These are phyloP conservation scores for Hyppa rectilinea DNA, from an alignment of 2,888 invertebrate species.

Conservation along the genomic window DNA sequence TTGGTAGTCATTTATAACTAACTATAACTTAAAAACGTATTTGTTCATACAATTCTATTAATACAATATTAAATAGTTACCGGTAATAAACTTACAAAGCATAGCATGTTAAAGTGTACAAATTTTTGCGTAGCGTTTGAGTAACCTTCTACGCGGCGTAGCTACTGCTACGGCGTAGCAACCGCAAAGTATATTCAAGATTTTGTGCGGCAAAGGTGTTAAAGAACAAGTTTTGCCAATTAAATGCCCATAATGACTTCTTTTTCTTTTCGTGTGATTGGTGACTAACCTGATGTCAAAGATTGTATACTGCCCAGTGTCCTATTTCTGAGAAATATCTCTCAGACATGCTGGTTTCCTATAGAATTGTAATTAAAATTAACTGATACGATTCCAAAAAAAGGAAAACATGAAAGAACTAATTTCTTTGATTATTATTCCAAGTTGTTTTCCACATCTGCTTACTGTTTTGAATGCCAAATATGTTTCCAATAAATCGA, in stretches of 20 bases:
- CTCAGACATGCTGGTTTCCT: no score
- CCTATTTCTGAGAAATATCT: no score
- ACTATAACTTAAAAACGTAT: no score
- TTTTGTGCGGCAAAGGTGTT: background rate
- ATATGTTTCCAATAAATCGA: conserved; percentile 36
- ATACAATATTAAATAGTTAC: background rate
- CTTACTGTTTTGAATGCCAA: conserved; percentile 37
- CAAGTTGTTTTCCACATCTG: conserved; percentile 25
- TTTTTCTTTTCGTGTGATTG: no score
- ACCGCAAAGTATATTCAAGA: background rate
- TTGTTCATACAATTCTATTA: background rate
- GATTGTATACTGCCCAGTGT: no score
- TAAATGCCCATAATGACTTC: background rate
- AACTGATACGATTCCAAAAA: background rate
- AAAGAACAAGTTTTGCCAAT: background rate
- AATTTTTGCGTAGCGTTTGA: background rate
- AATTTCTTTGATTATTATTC: conserved; percentile 15
- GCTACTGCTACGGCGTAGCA: conserved; percentile 32
- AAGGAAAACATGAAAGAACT: background rate
- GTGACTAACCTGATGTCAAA: no score
- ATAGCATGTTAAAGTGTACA: background rate
- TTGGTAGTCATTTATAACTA: no score
- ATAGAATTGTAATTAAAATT: background rate
- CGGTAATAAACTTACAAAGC: background rate
- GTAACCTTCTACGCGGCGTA: conserved; percentile 27